Evolutionary conservation across 2,113 vertebrate species (phyloP).

Genomic region (Actenoides lindsayi): DNA sequence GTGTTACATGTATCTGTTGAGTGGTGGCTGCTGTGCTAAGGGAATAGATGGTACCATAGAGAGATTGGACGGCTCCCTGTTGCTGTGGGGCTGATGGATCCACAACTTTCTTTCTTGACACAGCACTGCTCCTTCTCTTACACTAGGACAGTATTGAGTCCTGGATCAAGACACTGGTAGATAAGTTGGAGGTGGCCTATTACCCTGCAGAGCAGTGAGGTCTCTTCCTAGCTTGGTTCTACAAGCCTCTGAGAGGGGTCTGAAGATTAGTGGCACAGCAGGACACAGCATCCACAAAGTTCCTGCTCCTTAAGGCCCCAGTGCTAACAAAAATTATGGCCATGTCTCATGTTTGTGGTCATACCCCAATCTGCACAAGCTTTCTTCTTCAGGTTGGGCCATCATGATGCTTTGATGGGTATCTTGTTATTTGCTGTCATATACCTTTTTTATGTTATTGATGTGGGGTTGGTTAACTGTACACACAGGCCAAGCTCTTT

Average conservation of each 20-base stretch:
- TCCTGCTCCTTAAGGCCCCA: background rate
- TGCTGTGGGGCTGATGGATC: background rate
- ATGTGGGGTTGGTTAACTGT: background rate
- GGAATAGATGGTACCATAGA: fast-evolving
- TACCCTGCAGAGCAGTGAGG: background rate
- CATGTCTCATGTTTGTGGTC: background rate
- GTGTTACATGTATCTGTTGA: background rate
- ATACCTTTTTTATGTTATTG: fast-evolving
- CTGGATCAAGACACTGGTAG: background rate
- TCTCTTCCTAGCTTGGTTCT: background rate
- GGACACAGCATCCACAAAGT: fast-evolving
- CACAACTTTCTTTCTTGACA: background rate
- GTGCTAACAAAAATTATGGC: background rate
- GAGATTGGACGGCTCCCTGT: background rate
- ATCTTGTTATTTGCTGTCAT: background rate
- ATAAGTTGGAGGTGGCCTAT: background rate
- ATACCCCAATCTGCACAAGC: background rate
- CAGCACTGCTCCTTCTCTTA: background rate
- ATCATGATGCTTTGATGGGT: background rate
- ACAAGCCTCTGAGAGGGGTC: background rate
- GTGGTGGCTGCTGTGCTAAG: background rate
- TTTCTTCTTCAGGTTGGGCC: background rate
- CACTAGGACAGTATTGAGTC: fast-evolving
- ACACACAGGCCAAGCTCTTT: background rate
- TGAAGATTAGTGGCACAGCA: background rate